Evolutionary conservation across 1,140 invertebrate genomes (phyloP), one percentile per base, ranked within the genome.

Genomic region (Chlorops oryzae): DNA sequence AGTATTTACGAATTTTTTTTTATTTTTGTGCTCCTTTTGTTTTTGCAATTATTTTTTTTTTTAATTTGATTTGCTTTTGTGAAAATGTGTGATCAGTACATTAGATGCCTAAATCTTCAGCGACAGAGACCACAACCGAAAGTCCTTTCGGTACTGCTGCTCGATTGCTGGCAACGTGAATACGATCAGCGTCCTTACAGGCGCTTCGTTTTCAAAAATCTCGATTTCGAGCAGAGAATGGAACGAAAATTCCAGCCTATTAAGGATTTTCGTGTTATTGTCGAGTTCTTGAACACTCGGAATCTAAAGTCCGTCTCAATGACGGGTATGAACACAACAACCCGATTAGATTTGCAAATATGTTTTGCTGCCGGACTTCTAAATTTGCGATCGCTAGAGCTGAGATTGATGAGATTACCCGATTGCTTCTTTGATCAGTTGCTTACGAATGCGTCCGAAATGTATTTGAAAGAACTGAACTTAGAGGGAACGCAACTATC

Each of bases 81-180:
- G n/a, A n/a, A n/a, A n/a, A n/a, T n/a, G n/a, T n/a, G n/a, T n/a
- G n/a, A n/a, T n/a, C n/a, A n/a, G n/a, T n/a, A n/a, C n/a, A n/a
- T n/a, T n/a, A n/a, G n/a, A n/a, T n/a, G n/a, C n/a, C n/a, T n/a
- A n/a, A n/a, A n/a, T n/a, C n/a, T n/a, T n/a, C n/a, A n/a, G n/a
- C n/a, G n/a, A n/a, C n/a, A n/a, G n/a, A n/a, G n/a, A n/a, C n/a
- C n/a, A n/a, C n/a, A n/a, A n/a, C n/a, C n/a, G n/a, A n/a, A n/a
- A n/a, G n/a, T n/a, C n/a, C n/a, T n/a, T n/a, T n/a, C 57, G 2
- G 17, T 35, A 1, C 17, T 65, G 7, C 40, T 70, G 40, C 46
- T 70, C 2, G 28, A 56, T 13, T 66, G 59, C 23, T 70, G 67
- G 67, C 67, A 70, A 51, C 55, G 61, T 27, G 67, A 70, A 43